These are phyloP conservation scores for Sebastes hopkinsi DNA, from an alignment of 2,797 vertebrate species.

Conservation along the genomic window DNA sequence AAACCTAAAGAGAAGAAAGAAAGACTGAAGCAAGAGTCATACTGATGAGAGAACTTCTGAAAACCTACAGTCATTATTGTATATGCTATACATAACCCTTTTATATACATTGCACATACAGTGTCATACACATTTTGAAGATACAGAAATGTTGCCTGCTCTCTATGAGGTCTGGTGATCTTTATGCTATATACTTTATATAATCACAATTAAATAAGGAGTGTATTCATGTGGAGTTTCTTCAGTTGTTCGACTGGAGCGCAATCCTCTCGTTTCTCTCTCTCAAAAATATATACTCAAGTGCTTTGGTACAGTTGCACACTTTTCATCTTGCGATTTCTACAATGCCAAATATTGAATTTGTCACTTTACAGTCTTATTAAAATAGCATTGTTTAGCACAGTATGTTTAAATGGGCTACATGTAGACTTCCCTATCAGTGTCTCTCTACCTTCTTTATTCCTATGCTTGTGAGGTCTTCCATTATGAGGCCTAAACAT, in stretches of 20 bases:
- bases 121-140: constrained; percentile 46
- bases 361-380: constrained; percentile 31
- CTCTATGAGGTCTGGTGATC: constrained; percentile 19
- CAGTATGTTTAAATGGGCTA: constrained; percentile 45
- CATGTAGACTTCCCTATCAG: constrained; percentile 52
- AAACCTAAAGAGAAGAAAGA: constrained; percentile 6
- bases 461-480: constrained; percentile 4
- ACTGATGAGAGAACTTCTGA: constrained; percentile 11
- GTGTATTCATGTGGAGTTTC: constrained; percentile 21
- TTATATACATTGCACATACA: constrained; percentile 61
- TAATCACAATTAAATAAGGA: constrained; percentile 33
- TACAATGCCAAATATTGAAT: constrained; percentile 49
- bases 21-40: constrained; percentile 17
- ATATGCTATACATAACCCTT: constrained; percentile 6
- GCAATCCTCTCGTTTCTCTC: not conserved
- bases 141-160: constrained; percentile 38
- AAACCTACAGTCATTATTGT: constrained; percentile 18
- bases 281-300: constrained; percentile 25
- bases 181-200: not conserved
- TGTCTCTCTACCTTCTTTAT: constrained; percentile 51
- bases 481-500: constrained; percentile 41
- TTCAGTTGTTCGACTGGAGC: constrained; percentile 43
- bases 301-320: constrained; percentile 64
- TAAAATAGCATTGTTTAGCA: constrained; percentile 27
- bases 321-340: constrained; percentile 56